Conservation (phyloP, 2,113 vertebrate species). For the Azemiops feae region DNA sequence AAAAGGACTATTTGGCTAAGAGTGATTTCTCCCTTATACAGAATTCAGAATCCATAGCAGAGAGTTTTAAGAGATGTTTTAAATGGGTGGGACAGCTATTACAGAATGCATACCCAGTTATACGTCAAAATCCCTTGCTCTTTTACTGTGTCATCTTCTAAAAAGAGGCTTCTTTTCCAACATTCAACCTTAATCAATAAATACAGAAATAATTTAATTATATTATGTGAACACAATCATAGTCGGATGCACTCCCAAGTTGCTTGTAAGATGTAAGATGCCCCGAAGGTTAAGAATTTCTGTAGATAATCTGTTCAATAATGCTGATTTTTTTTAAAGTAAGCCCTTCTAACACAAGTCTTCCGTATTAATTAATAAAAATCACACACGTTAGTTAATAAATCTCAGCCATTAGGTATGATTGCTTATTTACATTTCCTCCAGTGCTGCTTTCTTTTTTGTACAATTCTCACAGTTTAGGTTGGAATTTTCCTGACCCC, state of each 20-base stretch:
- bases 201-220: not conserved
- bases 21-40: not conserved
- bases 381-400: not conserved
- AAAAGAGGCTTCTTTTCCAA: not conserved
- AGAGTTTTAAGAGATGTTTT: not conserved
- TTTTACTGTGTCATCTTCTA: not conserved
- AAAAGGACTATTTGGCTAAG: not conserved
- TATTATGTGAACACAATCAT: not conserved
- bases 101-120: not conserved
- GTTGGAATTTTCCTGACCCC: not conserved
- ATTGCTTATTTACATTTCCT: not conserved
- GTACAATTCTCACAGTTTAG: not conserved
- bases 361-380: not conserved
- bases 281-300: not conserved
- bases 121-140: not conserved
- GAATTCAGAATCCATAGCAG: not conserved
- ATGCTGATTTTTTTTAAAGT: not conserved
- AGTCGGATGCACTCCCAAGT: not conserved
- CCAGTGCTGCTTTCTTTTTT: not conserved
- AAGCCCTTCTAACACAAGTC: too few species aligned
- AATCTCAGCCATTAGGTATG: not conserved
- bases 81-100: not conserved
- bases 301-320: not conserved
- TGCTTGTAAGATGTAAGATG: not conserved
- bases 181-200: not conserved